These are phyloP conservation scores for Mythimna impura DNA, from an alignment of 2,888 invertebrate species.

Conservation along the genomic window DNA sequence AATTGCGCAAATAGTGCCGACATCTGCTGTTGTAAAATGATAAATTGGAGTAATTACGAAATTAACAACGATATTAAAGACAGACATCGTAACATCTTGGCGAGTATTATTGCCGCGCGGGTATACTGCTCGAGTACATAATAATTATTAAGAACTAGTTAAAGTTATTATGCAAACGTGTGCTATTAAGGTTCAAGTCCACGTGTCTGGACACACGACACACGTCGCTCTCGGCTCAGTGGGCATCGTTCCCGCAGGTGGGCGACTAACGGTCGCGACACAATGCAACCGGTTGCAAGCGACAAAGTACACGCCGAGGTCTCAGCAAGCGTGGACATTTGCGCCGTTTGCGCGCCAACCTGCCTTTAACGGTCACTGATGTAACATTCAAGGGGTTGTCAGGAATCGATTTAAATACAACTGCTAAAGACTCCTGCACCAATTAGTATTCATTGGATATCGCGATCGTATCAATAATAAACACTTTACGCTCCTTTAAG, in stretches of 20 bases:
- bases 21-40: conserved; percentile 53
- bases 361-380: conserved; percentile 66
- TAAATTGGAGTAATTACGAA: conserved; percentile 54
- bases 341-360: conserved; percentile 72
- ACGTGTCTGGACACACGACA: conserved; percentile 76
- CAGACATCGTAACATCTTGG: conserved; percentile 49
- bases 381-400: conserved; percentile 61
- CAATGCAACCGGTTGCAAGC: conserved; percentile 75
- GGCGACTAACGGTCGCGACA: conserved; percentile 86
- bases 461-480: conserved; percentile 24
- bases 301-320: conserved; percentile 66
- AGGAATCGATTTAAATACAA: conserved; percentile 51
- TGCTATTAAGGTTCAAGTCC: conserved; percentile 72
- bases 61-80: conserved; percentile 54
- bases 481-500: conserved; percentile 22
- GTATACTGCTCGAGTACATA: conserved; percentile 34
- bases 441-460: conserved; percentile 54
- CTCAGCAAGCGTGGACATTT: conserved; percentile 67
- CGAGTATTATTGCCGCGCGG: conserved; percentile 26
- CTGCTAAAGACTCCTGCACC: conserved; percentile 45
- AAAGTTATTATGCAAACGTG: conserved; percentile 69
- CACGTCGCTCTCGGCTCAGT: conserved; percentile 87
- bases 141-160: conserved; percentile 50
- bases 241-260: conserved; percentile 86
- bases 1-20: conserved; percentile 50